These are phyloP conservation scores for Brachynemurus nebulosus DNA, from an alignment of 2,888 invertebrate genomes.

Conservation along the genomic window DNA sequence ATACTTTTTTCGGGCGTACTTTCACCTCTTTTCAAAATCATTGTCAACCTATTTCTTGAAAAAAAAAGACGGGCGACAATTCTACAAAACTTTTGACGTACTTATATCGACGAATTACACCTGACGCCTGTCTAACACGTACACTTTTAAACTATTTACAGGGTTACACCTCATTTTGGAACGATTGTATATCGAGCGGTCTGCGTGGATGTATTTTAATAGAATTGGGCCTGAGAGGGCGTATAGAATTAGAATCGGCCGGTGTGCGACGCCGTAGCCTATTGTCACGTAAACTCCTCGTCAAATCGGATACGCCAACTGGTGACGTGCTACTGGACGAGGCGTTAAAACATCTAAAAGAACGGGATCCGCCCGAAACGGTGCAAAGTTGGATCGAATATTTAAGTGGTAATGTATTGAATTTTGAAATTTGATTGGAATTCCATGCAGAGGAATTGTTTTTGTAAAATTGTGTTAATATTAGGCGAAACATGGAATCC, in stretches of 20 bases:
- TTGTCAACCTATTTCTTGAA: too few species aligned
- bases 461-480: constrained; percentile 18
- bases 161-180: constrained; percentile 99
- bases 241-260: constrained; percentile 90
- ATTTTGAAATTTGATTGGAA: neutral
- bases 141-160: too few species aligned
- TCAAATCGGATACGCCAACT: constrained; percentile 83
- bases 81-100: too few species aligned
- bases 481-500: constrained; percentile 99
- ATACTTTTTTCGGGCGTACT: too few species aligned
- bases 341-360: constrained; percentile 94
- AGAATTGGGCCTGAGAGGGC: constrained; percentile 86
- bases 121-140: too few species aligned
- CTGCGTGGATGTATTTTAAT: constrained; percentile 96
- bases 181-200: constrained; percentile 99
- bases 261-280: constrained; percentile 92
- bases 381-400: constrained; percentile 99
- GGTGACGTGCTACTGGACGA: constrained; percentile 94
- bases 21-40: too few species aligned
- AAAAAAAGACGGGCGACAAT: too few species aligned
- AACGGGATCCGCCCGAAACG: constrained; percentile 93
- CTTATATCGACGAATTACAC: too few species aligned
- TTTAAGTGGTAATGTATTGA: constrained; percentile 89
- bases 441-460: neutral
- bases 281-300: constrained; percentile 66